Conservation (phyloP, 92 coral and sea anemone species). For the Epizoanthus illoricatus region DNA sequence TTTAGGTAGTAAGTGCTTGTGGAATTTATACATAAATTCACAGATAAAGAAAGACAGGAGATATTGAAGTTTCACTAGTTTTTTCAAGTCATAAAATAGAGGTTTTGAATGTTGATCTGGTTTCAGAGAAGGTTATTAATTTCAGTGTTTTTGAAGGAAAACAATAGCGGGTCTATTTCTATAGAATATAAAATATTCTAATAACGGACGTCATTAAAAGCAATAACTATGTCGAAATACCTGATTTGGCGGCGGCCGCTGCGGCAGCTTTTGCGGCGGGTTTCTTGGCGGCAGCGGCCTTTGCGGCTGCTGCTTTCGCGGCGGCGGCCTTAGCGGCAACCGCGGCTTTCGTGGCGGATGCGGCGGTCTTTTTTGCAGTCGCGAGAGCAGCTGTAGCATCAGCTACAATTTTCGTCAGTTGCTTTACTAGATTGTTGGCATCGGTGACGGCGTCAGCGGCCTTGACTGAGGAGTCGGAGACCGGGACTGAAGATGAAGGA, state of each 20-base stretch:
- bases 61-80: too few species aligned
- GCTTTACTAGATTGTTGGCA: neutral
- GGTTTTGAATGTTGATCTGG: too few species aligned
- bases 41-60: too few species aligned
- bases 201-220: neutral
- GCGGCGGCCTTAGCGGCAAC: conserved; percentile 8
- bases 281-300: conserved; percentile 12
- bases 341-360: neutral
- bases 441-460: neutral
- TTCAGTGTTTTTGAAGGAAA: too few species aligned
- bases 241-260: conserved; percentile 18
- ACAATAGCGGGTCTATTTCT: too few species aligned
- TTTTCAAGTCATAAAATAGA: too few species aligned
- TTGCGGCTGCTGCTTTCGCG: conserved; percentile 1
- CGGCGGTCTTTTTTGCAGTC: neutral
- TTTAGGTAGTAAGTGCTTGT: too few species aligned
- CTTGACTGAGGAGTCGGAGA: neutral
- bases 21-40: too few species aligned
- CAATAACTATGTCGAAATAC: neutral
- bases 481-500: conserved; percentile 3
- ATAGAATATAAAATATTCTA: too few species aligned
- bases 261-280: conserved; percentile 5
- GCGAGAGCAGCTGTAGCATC: neutral
- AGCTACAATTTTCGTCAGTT: too few species aligned
- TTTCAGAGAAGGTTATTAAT: too few species aligned